Conservation (phyloP, 1,140 invertebrate species). For the Triops longicaudatus region DNA sequence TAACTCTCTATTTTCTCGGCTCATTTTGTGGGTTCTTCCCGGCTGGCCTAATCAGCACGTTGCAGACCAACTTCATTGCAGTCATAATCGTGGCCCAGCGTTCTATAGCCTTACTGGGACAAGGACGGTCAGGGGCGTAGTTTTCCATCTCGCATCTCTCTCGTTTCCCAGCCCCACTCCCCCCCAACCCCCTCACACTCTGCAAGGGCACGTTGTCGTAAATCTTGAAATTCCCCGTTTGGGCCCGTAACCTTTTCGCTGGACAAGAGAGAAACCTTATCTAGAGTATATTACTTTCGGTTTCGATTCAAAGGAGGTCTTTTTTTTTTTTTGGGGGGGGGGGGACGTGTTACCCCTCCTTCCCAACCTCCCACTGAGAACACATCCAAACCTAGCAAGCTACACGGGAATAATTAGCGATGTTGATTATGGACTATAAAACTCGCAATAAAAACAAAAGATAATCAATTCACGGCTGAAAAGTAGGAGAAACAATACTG, state of each 20-base stretch:
- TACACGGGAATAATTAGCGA: too few species aligned
- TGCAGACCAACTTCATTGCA: background rate
- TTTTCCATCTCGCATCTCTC: background rate
- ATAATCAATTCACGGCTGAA: too few species aligned
- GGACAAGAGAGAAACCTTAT: background rate
- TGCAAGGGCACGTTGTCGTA: background rate
- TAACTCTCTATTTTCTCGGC: background rate
- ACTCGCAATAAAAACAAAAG: too few species aligned
- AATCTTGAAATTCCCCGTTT: background rate
- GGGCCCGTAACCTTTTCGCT: background rate
- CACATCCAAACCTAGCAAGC: too few species aligned
- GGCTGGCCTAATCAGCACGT: background rate
- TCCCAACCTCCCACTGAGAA: background rate
- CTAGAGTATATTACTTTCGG: constrained; percentile 5
- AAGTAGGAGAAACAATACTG: too few species aligned
- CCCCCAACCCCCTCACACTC: too few species aligned
- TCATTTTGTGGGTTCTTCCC: background rate
- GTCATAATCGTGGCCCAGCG: background rate
- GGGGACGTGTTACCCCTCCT: background rate
- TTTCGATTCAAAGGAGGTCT: background rate
- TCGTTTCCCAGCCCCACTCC: too few species aligned
- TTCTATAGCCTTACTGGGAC: background rate
- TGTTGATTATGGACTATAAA: too few species aligned
- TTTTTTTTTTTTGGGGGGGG: background rate
- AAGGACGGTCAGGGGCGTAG: constrained; percentile 13